Conservation (phyloP, 1,140 invertebrate species). For the Zaprionus vittiger region DNA sequence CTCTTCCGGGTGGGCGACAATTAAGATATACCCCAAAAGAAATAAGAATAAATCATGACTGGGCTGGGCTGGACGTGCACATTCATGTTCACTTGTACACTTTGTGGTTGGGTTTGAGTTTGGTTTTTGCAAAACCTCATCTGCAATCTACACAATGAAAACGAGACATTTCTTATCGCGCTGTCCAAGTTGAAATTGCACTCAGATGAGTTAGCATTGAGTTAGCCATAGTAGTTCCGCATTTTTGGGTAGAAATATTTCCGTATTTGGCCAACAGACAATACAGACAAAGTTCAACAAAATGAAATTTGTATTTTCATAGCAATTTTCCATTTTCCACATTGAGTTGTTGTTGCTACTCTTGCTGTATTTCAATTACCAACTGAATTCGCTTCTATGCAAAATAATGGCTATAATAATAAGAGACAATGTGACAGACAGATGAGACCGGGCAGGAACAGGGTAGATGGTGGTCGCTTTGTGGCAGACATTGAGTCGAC, state of each 20-base stretch:
- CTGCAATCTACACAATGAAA: not conserved
- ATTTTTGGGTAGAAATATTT: conserved; percentile 40
- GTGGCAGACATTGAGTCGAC: conserved; percentile 27
- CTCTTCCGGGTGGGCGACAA: conserved; percentile 11
- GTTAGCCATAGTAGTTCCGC: conserved; percentile 54
- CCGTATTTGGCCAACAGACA: conserved; percentile 1
- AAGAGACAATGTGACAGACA: not conserved
- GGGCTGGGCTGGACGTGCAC: not conserved
- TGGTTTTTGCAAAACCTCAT: not conserved
- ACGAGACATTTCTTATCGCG: conserved; percentile 19
- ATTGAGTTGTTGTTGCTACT: not conserved
- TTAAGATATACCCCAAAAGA: conserved; percentile 19
- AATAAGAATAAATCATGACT: conserved; percentile 6
- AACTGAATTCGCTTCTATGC: conserved; percentile 25
- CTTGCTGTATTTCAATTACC: not conserved
- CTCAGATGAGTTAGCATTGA: conserved; percentile 63
- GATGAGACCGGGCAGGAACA: not conserved
- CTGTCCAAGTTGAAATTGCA: conserved; percentile 56
- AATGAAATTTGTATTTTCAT: conserved; percentile 33
- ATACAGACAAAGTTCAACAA: conserved; percentile 23
- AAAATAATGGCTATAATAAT: conserved; percentile 18
- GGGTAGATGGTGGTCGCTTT: not conserved
- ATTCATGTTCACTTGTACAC: not conserved
- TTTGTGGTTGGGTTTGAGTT: not conserved
- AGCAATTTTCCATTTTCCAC: conserved; percentile 23